Evolutionary conservation across 2,888 invertebrate species (phyloP).

Genomic region (Ischnus inquisitorius): DNA sequence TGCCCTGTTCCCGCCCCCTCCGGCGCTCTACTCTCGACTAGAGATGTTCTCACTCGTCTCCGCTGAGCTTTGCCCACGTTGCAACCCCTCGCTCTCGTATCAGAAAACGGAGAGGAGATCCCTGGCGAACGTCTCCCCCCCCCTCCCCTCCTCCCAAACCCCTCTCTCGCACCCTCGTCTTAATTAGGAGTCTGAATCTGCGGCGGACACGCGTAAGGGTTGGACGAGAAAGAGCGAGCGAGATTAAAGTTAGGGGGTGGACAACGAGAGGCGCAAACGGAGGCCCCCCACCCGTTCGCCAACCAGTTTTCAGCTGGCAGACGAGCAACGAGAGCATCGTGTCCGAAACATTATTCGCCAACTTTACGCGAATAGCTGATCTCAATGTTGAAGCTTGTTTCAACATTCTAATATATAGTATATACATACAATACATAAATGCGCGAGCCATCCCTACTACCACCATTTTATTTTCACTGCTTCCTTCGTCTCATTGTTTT

Average conservation of each 20-base stretch:
- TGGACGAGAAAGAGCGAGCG: conserved; percentile 71
- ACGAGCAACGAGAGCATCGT: conserved; percentile 76
- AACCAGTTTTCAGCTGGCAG: conserved; percentile 45
- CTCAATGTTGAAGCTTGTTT: conserved; percentile 6
- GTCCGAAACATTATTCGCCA: conserved; percentile 85
- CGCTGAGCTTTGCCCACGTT: conserved; percentile 41
- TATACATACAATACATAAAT: not conserved
- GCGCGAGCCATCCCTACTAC: not conserved
- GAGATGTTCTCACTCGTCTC: conserved; percentile 64
- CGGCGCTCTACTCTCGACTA: conserved; percentile 70
- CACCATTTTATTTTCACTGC: conserved; percentile 8
- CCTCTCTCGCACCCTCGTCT: conserved; percentile 89
- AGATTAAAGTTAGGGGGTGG: conserved; percentile 62
- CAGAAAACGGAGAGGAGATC: not conserved
- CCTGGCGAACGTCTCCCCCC: conserved; percentile 66
- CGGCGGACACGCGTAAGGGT: conserved; percentile 90
- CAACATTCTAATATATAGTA: not conserved
- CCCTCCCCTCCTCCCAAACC: conserved; percentile 71
- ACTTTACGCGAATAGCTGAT: conserved; percentile 74
- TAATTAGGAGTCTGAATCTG: conserved; percentile 95
- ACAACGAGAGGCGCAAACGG: conserved; percentile 51
- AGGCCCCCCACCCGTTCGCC: conserved; percentile 46
- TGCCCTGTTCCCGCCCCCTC: conserved; percentile 83
- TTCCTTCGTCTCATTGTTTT: conserved; percentile 42
- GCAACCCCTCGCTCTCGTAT: conserved; percentile 49